Conservation (phyloP, 2,113 vertebrate species). For the Notechis scutatus region DNA sequence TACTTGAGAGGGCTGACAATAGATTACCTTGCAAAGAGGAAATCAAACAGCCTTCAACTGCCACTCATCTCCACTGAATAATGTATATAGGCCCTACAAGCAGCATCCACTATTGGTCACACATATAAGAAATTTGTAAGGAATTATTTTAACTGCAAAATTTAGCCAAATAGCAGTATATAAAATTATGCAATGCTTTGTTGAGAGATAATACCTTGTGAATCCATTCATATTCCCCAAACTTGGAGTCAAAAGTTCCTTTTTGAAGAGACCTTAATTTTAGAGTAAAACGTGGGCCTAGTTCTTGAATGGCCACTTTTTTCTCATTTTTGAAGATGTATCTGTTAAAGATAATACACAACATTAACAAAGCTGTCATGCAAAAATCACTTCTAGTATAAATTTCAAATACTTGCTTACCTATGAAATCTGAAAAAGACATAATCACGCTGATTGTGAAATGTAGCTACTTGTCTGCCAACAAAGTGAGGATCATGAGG, state of each 20-base stretch:
- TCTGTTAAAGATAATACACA: slow-evolving; percentile 49
- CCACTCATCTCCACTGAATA: not conserved
- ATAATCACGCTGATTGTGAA: slow-evolving; percentile 97
- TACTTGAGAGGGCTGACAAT: not conserved
- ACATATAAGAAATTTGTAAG: not conserved
- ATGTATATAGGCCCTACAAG: not conserved
- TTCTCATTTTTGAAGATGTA: slow-evolving; percentile 98
- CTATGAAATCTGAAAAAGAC: slow-evolving; percentile 97
- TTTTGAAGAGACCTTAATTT: slow-evolving; percentile 96
- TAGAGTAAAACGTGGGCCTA: slow-evolving; percentile 95
- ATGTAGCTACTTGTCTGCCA: slow-evolving; percentile 94
- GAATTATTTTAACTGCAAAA: not conserved
- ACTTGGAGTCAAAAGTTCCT: slow-evolving; percentile 98
- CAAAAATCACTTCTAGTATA: not conserved
- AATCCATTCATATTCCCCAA: slow-evolving; percentile 97
- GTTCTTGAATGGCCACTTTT: slow-evolving; percentile 94
- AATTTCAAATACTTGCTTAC: slow-evolving; percentile 60
- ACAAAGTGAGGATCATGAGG: slow-evolving; percentile 92
- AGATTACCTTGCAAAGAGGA: not conserved
- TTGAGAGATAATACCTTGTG: slow-evolving; percentile 82
- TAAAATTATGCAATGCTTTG: not conserved
- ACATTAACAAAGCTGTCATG: slow-evolving; percentile 1
- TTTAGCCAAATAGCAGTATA: not conserved
- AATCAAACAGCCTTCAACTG: not conserved
- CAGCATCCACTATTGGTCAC: not conserved